Base-by-base conservation (phyloP, 1,140 invertebrate species). In the Drosophila kanapiae region DNA sequence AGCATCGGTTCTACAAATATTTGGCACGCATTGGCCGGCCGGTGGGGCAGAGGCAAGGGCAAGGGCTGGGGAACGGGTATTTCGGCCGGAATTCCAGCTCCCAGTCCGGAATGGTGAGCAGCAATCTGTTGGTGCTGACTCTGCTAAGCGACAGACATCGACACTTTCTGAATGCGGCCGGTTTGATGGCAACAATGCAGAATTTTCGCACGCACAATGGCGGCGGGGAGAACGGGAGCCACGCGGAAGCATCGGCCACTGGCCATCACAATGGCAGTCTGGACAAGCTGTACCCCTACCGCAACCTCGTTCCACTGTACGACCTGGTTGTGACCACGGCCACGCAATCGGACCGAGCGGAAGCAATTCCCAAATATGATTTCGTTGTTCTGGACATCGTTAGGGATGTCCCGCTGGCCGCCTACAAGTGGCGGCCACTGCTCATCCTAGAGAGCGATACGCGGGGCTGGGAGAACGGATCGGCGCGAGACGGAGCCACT, bases 81-180 rank as follows among this genome's bases (percentile, higher is more conserved):
- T 43, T 13, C 29, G 61, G 42, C 2, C 43, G 42, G 13, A 51
- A 49, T 38, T 18, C 64, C 5, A 53, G 23, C 33, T 42, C 63
- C 47, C 59, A 68, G 18, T 60, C 80, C 8, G 80, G 75, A 8
- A 35, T 80, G 45, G 74, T 79, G 23, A 87, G 77, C 76, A 88
- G 80, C 62, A 93, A 92, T 91, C 75, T 92, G 48, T 76, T 92
- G 65, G 75, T 93, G 67, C 82, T 93, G 75, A 93, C 92, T 59
- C 76, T 92, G 69, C 72, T 93, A 65, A 93, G 90, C 78, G 91
- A 93, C 75, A 88, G 91, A 65, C 88, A 92, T 79, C 91, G 91
- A 49, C 71, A 81, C 69, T 92, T 86, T 71, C 58, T 93, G 61
- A 91, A 92, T 78, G 80, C 81, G 47, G 77, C 91, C 47, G 87